Evolutionary conservation across 2,113 vertebrate genomes (phyloP).

Genomic region (Phalacrocorax pelagicus): DNA sequence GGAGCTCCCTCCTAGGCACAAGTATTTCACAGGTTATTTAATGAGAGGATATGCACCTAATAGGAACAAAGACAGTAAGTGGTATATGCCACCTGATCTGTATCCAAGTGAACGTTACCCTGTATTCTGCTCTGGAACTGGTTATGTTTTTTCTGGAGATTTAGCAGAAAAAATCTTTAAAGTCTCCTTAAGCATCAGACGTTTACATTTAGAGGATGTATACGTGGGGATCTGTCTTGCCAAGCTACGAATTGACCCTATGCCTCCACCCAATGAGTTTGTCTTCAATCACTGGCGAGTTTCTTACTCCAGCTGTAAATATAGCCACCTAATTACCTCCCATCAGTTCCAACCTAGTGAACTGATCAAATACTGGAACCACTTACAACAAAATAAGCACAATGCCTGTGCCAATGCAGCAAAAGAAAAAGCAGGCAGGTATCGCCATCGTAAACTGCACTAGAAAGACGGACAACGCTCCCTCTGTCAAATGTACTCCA

Average conservation of each 20-base stretch:
- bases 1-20: constrained; percentile 79
- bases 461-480: constrained; percentile 37
- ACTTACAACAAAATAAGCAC: constrained; percentile 93
- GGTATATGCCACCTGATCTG: constrained; percentile 93
- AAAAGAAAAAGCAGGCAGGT: constrained; percentile 81
- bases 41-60: constrained; percentile 91
- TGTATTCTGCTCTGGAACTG: constrained; percentile 96
- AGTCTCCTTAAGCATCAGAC: constrained; percentile 83
- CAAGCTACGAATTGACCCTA: constrained; percentile 88
- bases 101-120: constrained; percentile 91
- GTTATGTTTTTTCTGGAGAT: constrained; percentile 95
- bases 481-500: not conserved
- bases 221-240: constrained; percentile 94
- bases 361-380: constrained; percentile 94
- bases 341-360: constrained; percentile 94
- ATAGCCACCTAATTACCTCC: constrained; percentile 96
- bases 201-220: constrained; percentile 93
- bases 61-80: constrained; percentile 93
- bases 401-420: constrained; percentile 85
- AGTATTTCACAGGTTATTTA: constrained; percentile 93
- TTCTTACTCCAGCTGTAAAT: constrained; percentile 96
- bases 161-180: constrained; percentile 89
- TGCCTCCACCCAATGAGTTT: constrained; percentile 89
- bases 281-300: constrained; percentile 98
- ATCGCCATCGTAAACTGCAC: constrained; percentile 82